Conservation (phyloP, 1,140 invertebrate genomes). For the Araneus ventricosus region DNA sequence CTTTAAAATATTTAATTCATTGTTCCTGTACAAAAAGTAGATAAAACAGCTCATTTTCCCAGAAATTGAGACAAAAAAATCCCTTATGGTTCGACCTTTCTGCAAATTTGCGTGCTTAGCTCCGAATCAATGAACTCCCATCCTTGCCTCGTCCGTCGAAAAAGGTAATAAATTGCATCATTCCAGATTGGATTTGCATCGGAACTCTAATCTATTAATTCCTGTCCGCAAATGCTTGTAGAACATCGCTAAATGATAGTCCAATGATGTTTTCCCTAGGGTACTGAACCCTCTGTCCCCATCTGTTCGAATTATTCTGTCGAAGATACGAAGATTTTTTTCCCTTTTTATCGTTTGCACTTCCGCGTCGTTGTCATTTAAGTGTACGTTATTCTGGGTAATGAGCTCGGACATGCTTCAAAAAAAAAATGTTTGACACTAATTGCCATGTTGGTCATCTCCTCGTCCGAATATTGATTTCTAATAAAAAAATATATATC, state of each 20-base stretch:
- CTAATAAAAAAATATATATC: not conserved
- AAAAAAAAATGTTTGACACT: not conserved
- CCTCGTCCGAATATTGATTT: not conserved
- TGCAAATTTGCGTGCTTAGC: not conserved
- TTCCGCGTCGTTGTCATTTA: constrained; percentile 7
- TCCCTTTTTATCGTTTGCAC: not conserved
- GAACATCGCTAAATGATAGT: not conserved
- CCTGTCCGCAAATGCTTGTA: not conserved
- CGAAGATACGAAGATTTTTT: not conserved
- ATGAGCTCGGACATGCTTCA: not conserved
- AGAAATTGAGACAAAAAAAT: too few species aligned
- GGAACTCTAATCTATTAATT: not conserved
- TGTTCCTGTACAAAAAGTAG: too few species aligned
- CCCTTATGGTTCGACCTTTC: not conserved
- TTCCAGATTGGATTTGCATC: not conserved
- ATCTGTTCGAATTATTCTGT: not conserved
- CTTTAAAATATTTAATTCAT: too few species aligned
- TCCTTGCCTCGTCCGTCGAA: not conserved
- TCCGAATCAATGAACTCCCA: not conserved
- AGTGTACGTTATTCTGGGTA: not conserved
- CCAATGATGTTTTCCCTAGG: not conserved
- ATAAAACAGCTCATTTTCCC: too few species aligned
- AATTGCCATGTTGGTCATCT: not conserved
- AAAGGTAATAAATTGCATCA: not conserved
- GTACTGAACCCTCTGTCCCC: not conserved